Percentiles rank a stretch among this genome's conserved stretches.
Conservation (phyloP, 2,888 invertebrate genomes). For the Hemaris fuciformis region DNA sequence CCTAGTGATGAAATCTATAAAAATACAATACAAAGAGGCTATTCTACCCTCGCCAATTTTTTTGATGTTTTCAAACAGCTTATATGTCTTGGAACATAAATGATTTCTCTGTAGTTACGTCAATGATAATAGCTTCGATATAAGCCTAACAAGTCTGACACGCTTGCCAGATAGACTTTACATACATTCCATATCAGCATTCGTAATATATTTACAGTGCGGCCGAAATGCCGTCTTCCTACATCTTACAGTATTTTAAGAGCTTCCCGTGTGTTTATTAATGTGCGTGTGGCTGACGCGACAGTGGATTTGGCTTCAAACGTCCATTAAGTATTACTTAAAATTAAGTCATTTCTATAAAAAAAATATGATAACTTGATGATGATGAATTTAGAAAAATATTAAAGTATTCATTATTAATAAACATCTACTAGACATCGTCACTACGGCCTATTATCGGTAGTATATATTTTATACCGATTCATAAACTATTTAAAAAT, state of each 20-base stretch:
- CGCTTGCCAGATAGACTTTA: slow-evolving; percentile 8
- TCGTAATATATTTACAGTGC: not conserved
- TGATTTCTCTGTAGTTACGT: not conserved
- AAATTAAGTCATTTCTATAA: not conserved
- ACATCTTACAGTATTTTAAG: slow-evolving; percentile 1
- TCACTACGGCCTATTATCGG: not conserved
- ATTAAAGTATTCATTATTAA: not conserved
- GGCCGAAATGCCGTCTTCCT: not conserved
- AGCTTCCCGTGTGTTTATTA: slow-evolving; percentile 2
- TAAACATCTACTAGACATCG: not conserved
- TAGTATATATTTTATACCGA: not conserved
- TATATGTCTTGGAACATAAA: no score
- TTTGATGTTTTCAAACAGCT: no score
- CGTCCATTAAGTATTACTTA: no score
- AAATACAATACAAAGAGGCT: not conserved
- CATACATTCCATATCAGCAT: slow-evolving; percentile 9
- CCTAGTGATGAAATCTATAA: not conserved
- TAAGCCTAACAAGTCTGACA: slow-evolving; percentile 4
- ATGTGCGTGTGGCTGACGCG: not conserved
- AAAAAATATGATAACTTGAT: no score
- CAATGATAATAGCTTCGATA: not conserved
- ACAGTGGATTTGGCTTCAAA: not conserved
- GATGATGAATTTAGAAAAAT: no score
- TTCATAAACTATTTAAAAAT: not conserved
- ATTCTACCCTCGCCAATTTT: no score